Conservation (phyloP, 2,888 invertebrate species). For the Drosophila peninsularis region DNA sequence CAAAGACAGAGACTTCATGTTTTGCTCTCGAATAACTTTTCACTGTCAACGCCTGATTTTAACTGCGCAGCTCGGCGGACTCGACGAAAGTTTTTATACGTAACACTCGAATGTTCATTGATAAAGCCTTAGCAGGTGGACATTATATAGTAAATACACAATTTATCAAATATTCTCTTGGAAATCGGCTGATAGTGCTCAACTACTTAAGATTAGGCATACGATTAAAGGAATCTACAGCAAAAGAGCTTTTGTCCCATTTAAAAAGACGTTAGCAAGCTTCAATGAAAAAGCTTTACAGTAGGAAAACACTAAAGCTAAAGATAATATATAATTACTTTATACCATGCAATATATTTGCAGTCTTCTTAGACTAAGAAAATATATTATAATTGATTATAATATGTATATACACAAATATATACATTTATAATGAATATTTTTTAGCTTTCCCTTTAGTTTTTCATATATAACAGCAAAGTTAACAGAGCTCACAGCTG, state of each 20-base stretch:
- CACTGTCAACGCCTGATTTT: constrained; percentile 11
- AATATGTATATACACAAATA: too few species aligned
- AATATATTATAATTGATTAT: too few species aligned
- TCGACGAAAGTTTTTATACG: constrained; percentile 46
- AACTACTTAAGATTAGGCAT: constrained; percentile 35
- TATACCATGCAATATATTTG: background rate
- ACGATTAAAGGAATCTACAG: constrained; percentile 2
- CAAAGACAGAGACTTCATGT: constrained; percentile 56
- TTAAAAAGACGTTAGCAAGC: background rate
- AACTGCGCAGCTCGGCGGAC: constrained; percentile 25
- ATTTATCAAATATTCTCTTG: constrained; percentile 44
- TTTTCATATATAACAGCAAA: too few species aligned
- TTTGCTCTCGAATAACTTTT: constrained; percentile 15
- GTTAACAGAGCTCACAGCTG: background rate
- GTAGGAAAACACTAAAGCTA: background rate
- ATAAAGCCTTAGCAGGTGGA: constrained; percentile 38
- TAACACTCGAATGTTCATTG: constrained; percentile 23
- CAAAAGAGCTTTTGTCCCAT: background rate
- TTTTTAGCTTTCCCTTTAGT: background rate
- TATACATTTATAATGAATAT: background rate
- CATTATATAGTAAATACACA: constrained; percentile 32
- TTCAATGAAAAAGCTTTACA: constrained; percentile 13
- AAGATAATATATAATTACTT: background rate
- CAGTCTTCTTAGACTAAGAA: too few species aligned
- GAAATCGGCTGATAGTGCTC: constrained; percentile 35